phyloP scores from a whole-genome alignment of 2,113 vertebrate species.

The Notothenia coriiceps region DNA sequence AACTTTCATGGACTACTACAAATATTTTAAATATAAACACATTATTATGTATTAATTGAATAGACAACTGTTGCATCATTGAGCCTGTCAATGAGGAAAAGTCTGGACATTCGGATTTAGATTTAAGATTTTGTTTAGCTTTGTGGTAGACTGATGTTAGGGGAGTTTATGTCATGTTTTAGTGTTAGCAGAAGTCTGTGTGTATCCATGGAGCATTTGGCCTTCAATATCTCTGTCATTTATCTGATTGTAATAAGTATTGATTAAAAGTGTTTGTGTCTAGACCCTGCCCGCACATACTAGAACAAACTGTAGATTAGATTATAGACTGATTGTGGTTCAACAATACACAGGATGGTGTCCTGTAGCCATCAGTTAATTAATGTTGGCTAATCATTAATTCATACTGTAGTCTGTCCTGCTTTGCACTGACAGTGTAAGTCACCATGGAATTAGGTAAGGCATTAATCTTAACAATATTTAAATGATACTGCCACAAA shows the following conservation, averaged over 20 bases:
- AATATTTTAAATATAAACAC: neutral
- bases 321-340: neutral
- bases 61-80: neutral
- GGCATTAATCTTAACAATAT: slow-evolving; percentile 1
- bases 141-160: neutral
- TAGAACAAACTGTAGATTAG: slow-evolving; percentile 13
- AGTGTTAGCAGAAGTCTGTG: neutral
- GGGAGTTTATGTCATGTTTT: neutral
- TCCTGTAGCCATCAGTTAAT: slow-evolving; percentile 7
- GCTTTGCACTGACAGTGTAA: neutral
- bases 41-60: neutral
- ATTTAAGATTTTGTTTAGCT: neutral
- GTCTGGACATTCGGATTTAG: neutral
- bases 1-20: neutral
- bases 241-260: slow-evolving; percentile 19
- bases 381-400: neutral
- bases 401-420: neutral
- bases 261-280: neutral
- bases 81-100: neutral
- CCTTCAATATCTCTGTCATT: neutral
- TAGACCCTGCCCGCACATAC: neutral
- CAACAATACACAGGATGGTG: neutral
- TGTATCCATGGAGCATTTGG: neutral
- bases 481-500: slow-evolving; percentile 7
- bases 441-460: neutral